These are phyloP conservation scores for Forbesichthys agassizii DNA, from an alignment of 2,113 vertebrate genomes.

Conservation along the genomic window DNA sequence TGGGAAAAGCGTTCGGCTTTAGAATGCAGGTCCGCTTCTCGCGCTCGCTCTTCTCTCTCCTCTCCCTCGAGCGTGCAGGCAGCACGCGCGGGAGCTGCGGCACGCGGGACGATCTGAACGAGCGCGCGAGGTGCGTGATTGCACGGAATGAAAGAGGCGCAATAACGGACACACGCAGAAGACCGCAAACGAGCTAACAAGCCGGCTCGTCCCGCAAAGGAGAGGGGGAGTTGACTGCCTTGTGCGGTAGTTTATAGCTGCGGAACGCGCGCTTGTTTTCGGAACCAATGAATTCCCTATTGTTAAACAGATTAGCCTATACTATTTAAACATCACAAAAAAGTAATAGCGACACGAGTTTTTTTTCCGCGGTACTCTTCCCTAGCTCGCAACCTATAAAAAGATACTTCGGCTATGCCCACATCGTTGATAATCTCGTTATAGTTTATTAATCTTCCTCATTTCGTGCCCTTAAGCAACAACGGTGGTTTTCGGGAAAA, in stretches of 20 bases:
- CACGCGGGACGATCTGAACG: conserved; percentile 46
- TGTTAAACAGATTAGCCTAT: too few species aligned
- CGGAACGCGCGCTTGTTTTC: too few species aligned
- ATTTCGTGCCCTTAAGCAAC: conserved; percentile 66
- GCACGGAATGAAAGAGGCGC: conserved; percentile 62
- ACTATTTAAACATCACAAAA: too few species aligned
- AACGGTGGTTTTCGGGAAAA: conserved; percentile 54
- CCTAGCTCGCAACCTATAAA: conserved; percentile 28
- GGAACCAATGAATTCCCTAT: too few species aligned
- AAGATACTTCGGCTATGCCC: conserved; percentile 56
- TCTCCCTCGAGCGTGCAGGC: conserved; percentile 73
- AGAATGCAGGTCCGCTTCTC: conserved; percentile 88
- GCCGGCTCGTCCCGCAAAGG: conserved; percentile 51
- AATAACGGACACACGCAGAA: too few species aligned
- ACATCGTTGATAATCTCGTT: conserved; percentile 70
- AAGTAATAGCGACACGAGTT: conserved; percentile 44
- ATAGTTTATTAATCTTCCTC: conserved; percentile 64
- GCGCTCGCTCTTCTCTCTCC: conserved; percentile 57
- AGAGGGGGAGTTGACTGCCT: neutral
- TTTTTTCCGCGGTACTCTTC: conserved; percentile 33
- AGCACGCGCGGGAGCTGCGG: conserved; percentile 79
- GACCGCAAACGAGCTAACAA: too few species aligned
- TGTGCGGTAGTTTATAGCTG: too few species aligned
- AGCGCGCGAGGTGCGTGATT: conserved; percentile 53
- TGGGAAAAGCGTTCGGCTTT: conserved; percentile 80